Base-by-base conservation (phyloP, 2,888 invertebrate genomes). In the Silvanus unidentatus region DNA sequence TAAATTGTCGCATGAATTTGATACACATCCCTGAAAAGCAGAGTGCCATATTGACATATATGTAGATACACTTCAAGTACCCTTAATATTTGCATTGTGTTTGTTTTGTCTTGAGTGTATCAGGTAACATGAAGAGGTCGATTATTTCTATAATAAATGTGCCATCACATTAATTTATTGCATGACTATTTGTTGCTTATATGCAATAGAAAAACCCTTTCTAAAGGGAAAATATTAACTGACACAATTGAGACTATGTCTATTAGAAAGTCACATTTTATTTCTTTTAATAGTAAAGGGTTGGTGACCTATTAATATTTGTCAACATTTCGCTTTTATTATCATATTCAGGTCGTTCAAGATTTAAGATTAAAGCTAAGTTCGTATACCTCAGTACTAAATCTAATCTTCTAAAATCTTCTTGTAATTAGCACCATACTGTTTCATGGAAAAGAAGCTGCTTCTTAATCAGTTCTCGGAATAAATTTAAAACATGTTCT, bases 1-100 rank as follows among this genome's bases (percentile, higher is more conserved):
- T 64, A 60, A 62, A 62, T 51, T 62, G 60, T 60, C 55, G 54
- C 58, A 37, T 32, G 57, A 44, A 62, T 62, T 62, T 60, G 62
- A 54, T 55, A 50, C 62, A 49, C 22, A 22, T 30, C 22, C 22
- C 22, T 22, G 32, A 8, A 32, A n/a, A n/a, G n/a, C n/a, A 4
- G 32, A 16, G 32, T 32, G 11, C 37, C 16, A 11, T 37, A 37
- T 37, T 37, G 37, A 37, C 37, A 37, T 37, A 5, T n/a, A 22
- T 22, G 22, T 32, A 11, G 32, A 32, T 11, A 4, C 10, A 5
- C 5, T 16, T 37, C 15, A 37, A 37, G 37, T 16, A 37, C 37
- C 37, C 37, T 13, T 8, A 32, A 32, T 32, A 32, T 32, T 32
- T 32, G 32, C 32, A 32, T 32, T 32, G 32, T 32, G n/a, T 32